A percentile compares a stretch with the other conserved stretches of the same genome.
phyloP scores from a whole-genome alignment of 2,113 vertebrate genomes.

The Ardeotis arabs region DNA sequence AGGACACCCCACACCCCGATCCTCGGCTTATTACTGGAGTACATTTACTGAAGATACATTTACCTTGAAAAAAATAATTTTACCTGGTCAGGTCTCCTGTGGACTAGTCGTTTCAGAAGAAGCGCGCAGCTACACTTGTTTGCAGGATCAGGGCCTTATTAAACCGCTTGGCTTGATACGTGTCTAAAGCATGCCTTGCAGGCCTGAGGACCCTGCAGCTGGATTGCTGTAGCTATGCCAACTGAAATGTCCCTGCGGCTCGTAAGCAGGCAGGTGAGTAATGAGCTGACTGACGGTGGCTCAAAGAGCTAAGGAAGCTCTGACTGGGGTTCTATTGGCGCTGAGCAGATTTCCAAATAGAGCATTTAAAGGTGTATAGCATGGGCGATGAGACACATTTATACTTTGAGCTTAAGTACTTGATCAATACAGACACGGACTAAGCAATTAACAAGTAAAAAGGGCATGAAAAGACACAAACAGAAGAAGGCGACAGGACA shows the following conservation, averaged over 20 bases:
- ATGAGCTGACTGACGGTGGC: not conserved
- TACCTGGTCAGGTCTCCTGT: not conserved
- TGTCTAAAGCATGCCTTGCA: not conserved
- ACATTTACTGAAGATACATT: accelerated
- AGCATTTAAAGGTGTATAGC: not conserved
- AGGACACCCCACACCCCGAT: accelerated
- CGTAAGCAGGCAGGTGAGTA: not conserved
- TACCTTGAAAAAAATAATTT: not conserved
- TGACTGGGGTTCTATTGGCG: not conserved
- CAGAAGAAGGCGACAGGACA: not conserved
- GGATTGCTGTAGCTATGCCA: accelerated
- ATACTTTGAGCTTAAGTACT: not conserved
- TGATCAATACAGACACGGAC: not conserved
- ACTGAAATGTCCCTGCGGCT: not conserved
- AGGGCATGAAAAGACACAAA: not conserved
- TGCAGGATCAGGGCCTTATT: not conserved
- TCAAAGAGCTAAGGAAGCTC: not conserved
- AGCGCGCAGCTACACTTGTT: not conserved
- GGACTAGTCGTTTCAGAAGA: not conserved
- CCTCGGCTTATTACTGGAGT: not conserved
- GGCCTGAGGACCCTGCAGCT: not conserved
- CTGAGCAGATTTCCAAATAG: not conserved
- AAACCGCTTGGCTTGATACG: accelerated
- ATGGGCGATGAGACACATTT: not conserved
- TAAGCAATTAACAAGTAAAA: not conserved